A percentile compares a stretch with the other conserved stretches of the same genome.
Evolutionary conservation across 2,888 invertebrate genomes (phyloP).

Genomic region (Heliconius sara): DNA sequence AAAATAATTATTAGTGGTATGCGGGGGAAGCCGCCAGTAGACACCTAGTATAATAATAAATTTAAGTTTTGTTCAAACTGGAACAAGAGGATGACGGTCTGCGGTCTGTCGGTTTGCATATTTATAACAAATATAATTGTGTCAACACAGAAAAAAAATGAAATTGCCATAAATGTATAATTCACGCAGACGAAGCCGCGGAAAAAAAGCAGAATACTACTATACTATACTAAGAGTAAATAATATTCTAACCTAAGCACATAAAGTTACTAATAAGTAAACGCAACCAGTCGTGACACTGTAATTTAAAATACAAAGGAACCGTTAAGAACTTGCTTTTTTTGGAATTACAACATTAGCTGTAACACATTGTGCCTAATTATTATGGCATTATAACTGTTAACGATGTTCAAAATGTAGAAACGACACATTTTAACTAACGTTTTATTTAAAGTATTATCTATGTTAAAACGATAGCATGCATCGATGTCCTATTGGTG

Average conservation of each 20-base stretch:
- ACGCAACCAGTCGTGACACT: slow-evolving; percentile 36
- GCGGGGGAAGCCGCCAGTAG: no score
- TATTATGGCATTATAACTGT: not conserved
- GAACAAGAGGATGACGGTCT: not conserved
- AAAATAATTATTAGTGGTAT: no score
- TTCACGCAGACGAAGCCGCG: not conserved
- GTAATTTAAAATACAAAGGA: slow-evolving; percentile 26
- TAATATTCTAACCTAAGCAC: not conserved
- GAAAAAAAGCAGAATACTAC: not conserved
- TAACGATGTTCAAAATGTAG: not conserved
- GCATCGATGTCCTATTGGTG: not conserved
- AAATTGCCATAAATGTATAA: not conserved
- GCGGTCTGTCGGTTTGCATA: not conserved
- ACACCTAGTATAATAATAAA: not conserved
- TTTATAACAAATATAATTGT: not conserved
- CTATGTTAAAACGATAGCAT: no score
- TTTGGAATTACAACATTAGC: not conserved
- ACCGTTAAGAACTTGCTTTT: slow-evolving; percentile 1
- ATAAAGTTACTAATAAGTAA: slow-evolving; percentile 5
- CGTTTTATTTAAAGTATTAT: not conserved
- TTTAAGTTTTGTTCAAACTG: not conserved
- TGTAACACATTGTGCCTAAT: slow-evolving; percentile 6
- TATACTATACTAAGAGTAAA: not conserved
- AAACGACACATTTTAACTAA: not conserved
- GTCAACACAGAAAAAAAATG: not conserved